Conservation (phyloP, 2,888 invertebrate species). For the Dryadula phaetusa region DNA sequence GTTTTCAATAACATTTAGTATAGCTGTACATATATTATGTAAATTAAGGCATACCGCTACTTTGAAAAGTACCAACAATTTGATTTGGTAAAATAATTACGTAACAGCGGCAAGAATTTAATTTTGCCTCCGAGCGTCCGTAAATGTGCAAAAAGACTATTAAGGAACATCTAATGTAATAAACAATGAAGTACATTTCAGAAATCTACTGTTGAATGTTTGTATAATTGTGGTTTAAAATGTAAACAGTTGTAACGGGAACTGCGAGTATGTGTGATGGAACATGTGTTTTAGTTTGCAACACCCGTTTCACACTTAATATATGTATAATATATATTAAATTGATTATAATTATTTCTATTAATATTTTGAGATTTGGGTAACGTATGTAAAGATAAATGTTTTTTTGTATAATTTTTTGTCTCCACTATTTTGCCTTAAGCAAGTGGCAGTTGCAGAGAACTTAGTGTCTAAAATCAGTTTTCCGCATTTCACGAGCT, state of each 20-base stretch:
- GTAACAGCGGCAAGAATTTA: conserved; percentile 24
- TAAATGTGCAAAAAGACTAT: conserved; percentile 28
- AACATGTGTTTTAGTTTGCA: conserved; percentile 6
- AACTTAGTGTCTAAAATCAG: too few species aligned
- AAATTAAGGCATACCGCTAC: not conserved
- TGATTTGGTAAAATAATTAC: conserved; percentile 13
- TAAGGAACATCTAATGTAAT: conserved; percentile 21
- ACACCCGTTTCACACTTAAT: not conserved
- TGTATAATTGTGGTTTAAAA: conserved; percentile 5
- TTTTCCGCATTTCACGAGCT: too few species aligned
- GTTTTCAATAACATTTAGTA: too few species aligned
- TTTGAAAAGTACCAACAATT: conserved; percentile 2
- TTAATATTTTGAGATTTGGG: too few species aligned
- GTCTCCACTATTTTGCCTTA: too few species aligned
- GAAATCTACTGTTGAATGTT: conserved; percentile 31
- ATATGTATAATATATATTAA: too few species aligned
- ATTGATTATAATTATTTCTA: not conserved
- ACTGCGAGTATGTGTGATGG: conserved; percentile 6
- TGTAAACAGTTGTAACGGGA: conserved; percentile 10
- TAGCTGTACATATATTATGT: too few species aligned
- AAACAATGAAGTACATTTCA: conserved; percentile 28
- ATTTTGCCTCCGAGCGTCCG: conserved; percentile 22
- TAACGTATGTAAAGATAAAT: too few species aligned
- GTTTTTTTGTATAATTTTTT: too few species aligned
- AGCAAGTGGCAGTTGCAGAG: too few species aligned